A percentile compares a stretch with the other conserved stretches of the same genome.
These are phyloP conservation scores for Enteromius fasciolatus DNA, from an alignment of 2,797 vertebrate genomes.

Conservation along the genomic window DNA sequence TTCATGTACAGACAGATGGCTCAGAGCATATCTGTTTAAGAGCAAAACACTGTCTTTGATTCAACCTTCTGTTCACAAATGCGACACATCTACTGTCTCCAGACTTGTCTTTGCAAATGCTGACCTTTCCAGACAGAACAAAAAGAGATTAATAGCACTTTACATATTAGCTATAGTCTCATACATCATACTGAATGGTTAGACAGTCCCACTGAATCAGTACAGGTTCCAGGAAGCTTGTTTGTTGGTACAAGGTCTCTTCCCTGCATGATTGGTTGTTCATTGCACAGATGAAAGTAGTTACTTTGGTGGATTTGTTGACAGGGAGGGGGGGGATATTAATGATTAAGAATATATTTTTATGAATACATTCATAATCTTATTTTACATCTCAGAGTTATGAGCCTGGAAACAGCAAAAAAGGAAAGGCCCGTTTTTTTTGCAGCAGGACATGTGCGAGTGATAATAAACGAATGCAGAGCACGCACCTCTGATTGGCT, in stretches of 20 bases:
- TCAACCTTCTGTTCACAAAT: constrained; percentile 61
- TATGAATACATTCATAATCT: not conserved
- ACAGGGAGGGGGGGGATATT: not conserved
- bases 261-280: constrained; percentile 50
- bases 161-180: constrained; percentile 67
- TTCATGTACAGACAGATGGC: constrained; percentile 32
- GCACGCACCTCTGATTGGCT: constrained; percentile 38
- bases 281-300: constrained; percentile 32
- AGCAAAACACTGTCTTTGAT: constrained; percentile 55
- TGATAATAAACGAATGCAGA: not conserved
- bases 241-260: constrained; percentile 60
- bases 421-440: not conserved
- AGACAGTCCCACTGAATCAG: constrained; percentile 75
- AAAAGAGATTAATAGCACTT: constrained; percentile 77
- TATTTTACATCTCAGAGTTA: not conserved
- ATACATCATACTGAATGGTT: constrained; percentile 73
- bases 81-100: constrained; percentile 64
- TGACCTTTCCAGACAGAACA: constrained; percentile 76
- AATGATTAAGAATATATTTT: constrained; percentile 13
- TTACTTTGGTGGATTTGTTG: constrained; percentile 11
- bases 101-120: constrained; percentile 72
- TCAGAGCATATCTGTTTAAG: constrained; percentile 22
- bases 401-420: constrained; percentile 13
- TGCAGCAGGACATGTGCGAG: not conserved
- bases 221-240: constrained; percentile 58